Evolutionary conservation across 2,113 vertebrate species (phyloP).

Genomic region (Bagarius yarrelli): DNA sequence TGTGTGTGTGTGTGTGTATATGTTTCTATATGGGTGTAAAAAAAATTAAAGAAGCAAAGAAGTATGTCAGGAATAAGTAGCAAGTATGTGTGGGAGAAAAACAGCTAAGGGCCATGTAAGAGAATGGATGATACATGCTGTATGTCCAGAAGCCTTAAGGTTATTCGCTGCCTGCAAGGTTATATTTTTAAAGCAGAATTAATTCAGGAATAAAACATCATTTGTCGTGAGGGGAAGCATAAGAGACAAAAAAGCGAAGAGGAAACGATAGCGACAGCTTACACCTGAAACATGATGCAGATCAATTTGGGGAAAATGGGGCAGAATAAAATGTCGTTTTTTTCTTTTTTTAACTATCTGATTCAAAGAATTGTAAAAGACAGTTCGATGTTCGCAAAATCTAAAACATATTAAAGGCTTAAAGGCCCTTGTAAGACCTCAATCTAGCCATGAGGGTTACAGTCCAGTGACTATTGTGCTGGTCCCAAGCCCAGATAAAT

Average conservation of each 20-base stretch:
- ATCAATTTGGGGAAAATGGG: conserved; percentile 11
- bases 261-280: background rate
- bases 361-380: background rate
- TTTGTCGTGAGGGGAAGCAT: conserved; percentile 35
- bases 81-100: conserved; percentile 3
- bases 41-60: background rate
- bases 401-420: too few relatives aligned
- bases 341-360: background rate
- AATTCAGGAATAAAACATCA: conserved; percentile 48
- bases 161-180: conserved; percentile 38
- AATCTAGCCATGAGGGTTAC: too few relatives aligned
- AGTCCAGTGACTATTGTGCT: too few relatives aligned
- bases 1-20: background rate
- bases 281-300: background rate
- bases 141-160: conserved; percentile 43
- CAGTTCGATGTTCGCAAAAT: background rate
- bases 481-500: too few relatives aligned
- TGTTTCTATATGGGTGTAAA: background rate
- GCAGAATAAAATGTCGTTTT: background rate
- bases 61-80: background rate
- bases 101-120: background rate
- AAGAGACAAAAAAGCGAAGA: conserved; percentile 15
- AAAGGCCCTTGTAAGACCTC: too few relatives aligned
- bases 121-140: conserved; percentile 24
- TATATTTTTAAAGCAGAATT: conserved; percentile 38